phyloP scores from a whole-genome alignment of 1,140 invertebrate species.

The Habropoda laboriosa region DNA sequence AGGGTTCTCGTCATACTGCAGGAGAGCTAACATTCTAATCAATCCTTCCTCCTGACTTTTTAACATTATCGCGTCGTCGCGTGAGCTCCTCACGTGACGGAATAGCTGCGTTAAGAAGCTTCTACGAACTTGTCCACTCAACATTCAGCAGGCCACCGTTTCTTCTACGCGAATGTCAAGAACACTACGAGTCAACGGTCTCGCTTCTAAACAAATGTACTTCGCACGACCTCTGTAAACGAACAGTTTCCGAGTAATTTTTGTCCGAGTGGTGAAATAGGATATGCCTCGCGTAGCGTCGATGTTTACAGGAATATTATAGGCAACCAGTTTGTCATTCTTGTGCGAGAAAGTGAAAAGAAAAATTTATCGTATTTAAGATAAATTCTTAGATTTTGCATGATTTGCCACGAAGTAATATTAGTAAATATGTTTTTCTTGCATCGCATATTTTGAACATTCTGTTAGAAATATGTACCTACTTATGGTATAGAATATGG shows the following conservation, averaged over 20 bases:
- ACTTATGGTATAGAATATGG: no score
- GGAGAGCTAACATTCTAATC: conserved; percentile 22
- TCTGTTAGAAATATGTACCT: no score
- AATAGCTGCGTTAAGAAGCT: conserved; percentile 37
- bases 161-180: conserved; percentile 42
- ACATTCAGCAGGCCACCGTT: conserved; percentile 25
- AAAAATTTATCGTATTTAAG: no score
- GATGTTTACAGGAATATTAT: no score
- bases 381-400: no score
- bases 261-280: neutral
- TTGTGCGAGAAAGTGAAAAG: no score
- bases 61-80: conserved; percentile 52
- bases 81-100: conserved; percentile 34
- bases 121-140: conserved; percentile 36
- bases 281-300: no score
- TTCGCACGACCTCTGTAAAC: neutral
- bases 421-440: no score
- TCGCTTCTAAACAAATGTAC: conserved; percentile 11
- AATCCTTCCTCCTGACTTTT: conserved; percentile 38
- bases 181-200: neutral
- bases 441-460: no score
- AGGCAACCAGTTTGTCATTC: no score
- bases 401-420: no score
- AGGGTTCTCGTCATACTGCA: conserved; percentile 18
- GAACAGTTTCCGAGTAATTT: neutral